Evolutionary conservation across 2,888 invertebrate genomes (phyloP).

Genomic region (Nipponacmea schrenckii): DNA sequence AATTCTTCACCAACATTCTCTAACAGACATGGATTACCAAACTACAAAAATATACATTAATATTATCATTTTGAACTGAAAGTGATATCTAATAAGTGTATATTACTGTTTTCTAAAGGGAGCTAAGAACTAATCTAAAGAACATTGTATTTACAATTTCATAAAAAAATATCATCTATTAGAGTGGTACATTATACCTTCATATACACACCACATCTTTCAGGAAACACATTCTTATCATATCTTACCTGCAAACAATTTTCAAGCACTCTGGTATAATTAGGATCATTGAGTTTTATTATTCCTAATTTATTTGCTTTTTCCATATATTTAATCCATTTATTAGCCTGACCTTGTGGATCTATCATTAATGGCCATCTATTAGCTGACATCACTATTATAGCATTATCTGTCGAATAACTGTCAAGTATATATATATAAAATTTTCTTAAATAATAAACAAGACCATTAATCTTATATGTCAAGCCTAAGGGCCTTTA

Average conservation of each 20-base stretch:
- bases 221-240: no score
- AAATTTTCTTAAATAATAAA: background rate
- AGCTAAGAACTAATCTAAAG: no score
- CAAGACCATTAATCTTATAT: no score
- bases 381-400: conserved; percentile 63
- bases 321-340: conserved; percentile 95
- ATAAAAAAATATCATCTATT: no score
- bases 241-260: conserved; percentile 76
- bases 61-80: background rate
- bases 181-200: no score
- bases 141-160: no score
- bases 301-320: conserved; percentile 82
- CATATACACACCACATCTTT: no score
- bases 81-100: no score
- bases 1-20: conserved; percentile 80
- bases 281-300: conserved; percentile 84
- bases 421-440: conserved; percentile 37
- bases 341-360: conserved; percentile 84
- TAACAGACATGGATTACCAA: conserved; percentile 74
- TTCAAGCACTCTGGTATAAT: conserved; percentile 84
- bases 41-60: conserved; percentile 44
- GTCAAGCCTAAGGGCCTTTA: no score
- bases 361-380: conserved; percentile 69
- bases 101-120: no score
- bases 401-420: conserved; percentile 66